A percentile compares a stretch with the other conserved stretches of the same genome.
These are phyloP conservation scores for Drosophila parthenogenetica DNA, from an alignment of 2,888 invertebrate species.

Conservation along the genomic window DNA sequence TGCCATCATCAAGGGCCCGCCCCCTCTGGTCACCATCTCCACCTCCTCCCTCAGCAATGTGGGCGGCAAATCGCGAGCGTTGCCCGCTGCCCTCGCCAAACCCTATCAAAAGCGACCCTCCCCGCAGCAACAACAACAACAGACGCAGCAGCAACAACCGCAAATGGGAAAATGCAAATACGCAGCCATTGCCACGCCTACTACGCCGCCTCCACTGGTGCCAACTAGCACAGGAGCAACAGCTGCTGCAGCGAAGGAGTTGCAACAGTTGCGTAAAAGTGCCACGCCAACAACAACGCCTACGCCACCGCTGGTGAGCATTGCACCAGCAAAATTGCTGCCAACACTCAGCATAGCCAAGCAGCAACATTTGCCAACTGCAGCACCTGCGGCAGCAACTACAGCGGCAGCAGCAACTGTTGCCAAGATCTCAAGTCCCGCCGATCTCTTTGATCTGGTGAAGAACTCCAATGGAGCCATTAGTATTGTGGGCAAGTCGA, in stretches of 20 bases:
- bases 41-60: conserved; percentile 39
- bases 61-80: conserved; percentile 37
- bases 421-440: conserved; percentile 56
- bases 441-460: conserved; percentile 83
- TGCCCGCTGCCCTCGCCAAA: conserved; percentile 65
- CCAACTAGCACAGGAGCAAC: conserved; percentile 67
- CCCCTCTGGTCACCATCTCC: conserved; percentile 67
- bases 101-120: conserved; percentile 79
- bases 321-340: conserved; percentile 68
- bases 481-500: conserved; percentile 63
- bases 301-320: conserved; percentile 82
- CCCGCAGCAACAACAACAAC: conserved; percentile 38
- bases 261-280: conserved; percentile 49
- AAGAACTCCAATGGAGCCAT: conserved; percentile 83
- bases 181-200: conserved; percentile 79
- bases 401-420: conserved; percentile 34
- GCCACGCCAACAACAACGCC: conserved; percentile 58
- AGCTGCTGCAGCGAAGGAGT: conserved; percentile 26
- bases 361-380: conserved; percentile 26
- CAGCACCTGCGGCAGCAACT: conserved; percentile 30
- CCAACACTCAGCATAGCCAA: conserved; percentile 63
- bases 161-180: conserved; percentile 62
- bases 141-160: conserved; percentile 32
- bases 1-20: conserved; percentile 63
- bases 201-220: conserved; percentile 81